phyloP scores from a whole-genome alignment of 2,888 invertebrate species.

The Diaphora mendica region DNA sequence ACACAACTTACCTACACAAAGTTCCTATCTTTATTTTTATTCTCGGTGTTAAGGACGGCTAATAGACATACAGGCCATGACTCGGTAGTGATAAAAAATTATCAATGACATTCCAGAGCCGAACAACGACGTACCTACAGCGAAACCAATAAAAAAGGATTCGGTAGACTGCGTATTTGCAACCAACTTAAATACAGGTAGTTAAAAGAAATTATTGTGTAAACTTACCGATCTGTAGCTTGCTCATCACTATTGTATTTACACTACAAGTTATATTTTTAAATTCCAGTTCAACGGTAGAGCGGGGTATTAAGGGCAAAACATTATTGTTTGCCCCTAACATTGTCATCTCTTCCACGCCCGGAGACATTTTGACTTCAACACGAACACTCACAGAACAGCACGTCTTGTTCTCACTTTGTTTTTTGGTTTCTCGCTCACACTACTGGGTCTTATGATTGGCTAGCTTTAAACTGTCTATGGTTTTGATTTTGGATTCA shows the following conservation, averaged over 20 bases:
- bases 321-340: constrained; percentile 77
- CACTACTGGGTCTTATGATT: constrained; percentile 22
- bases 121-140: not conserved
- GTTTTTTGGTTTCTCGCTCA: constrained; percentile 43
- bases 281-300: constrained; percentile 90
- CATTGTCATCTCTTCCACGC: constrained; percentile 61
- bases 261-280: constrained; percentile 89
- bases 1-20: not conserved
- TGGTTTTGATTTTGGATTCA: constrained; percentile 41
- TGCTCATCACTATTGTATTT: constrained; percentile 84
- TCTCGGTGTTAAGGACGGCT: constrained; percentile 11
- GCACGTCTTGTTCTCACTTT: constrained; percentile 50
- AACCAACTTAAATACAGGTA: constrained; percentile 3
- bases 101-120: constrained; percentile 3
- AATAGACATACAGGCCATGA: constrained; percentile 6
- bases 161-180: not conserved
- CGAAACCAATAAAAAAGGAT: not conserved
- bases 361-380: constrained; percentile 63
- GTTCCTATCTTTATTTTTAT: constrained; percentile 14
- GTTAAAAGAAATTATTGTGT: not conserved
- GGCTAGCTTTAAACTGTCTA: constrained; percentile 22
- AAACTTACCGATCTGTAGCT: constrained; percentile 87
- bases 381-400: constrained; percentile 39
- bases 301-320: constrained; percentile 80
- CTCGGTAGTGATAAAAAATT: constrained; percentile 14